A percentile compares a stretch with the other conserved stretches of the same genome.
phyloP scores from a whole-genome alignment of 2,797 vertebrate species.

The Nothura maculosa region DNA sequence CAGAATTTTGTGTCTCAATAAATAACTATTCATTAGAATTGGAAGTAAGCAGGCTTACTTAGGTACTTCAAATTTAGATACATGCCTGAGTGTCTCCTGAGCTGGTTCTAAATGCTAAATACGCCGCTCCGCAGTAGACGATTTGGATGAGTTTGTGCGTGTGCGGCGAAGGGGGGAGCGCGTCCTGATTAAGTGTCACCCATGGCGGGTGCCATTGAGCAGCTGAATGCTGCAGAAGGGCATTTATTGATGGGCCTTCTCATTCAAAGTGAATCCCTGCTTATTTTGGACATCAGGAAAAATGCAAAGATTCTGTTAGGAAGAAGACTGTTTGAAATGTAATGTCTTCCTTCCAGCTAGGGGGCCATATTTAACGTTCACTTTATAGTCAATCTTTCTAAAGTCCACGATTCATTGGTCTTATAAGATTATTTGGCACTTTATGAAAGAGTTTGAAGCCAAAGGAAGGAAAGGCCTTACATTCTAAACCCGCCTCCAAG shows the following conservation, averaged over 20 bases:
- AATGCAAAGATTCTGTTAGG: background rate
- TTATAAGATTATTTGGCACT: background rate
- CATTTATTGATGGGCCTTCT: background rate
- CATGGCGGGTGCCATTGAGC: background rate
- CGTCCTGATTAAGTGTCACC: background rate
- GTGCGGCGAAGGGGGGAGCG: background rate
- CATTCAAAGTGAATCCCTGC: background rate
- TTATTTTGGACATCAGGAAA: background rate
- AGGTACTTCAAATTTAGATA: background rate
- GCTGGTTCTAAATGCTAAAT: background rate
- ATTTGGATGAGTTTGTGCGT: rapidly evolving
- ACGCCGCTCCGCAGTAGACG: background rate
- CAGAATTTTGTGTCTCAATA: background rate
- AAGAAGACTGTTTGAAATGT: background rate
- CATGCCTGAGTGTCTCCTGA: background rate
- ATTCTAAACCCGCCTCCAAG: background rate
- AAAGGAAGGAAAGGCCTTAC: background rate
- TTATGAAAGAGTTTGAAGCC: background rate
- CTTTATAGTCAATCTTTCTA: background rate
- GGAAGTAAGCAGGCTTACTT: background rate
- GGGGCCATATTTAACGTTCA: background rate
- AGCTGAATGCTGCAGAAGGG: background rate
- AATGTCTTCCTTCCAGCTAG: background rate
- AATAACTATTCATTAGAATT: background rate
- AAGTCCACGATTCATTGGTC: background rate